A percentile compares a stretch with the other conserved stretches of the same genome.
Evolutionary conservation across 2,797 vertebrate genomes (phyloP).

Genomic region (Decapterus maruadsi): DNA sequence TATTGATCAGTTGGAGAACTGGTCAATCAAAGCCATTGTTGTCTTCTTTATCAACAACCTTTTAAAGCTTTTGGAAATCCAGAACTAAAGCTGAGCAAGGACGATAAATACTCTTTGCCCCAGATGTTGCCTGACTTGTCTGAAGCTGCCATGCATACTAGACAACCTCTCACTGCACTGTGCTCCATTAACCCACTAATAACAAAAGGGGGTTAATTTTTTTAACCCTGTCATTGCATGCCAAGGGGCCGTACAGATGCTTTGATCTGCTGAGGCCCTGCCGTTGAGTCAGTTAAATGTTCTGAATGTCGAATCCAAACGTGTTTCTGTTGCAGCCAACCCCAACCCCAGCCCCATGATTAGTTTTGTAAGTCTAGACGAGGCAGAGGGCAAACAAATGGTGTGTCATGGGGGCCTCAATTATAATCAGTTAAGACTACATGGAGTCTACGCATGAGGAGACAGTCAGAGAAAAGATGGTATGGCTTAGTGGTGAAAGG

Average conservation of each 20-base stretch:
- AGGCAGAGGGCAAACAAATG: slow-evolving; percentile 68
- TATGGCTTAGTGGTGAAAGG: slow-evolving; percentile 19
- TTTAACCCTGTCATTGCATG: slow-evolving; percentile 39
- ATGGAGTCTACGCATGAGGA: slow-evolving; percentile 42
- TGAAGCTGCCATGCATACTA: not conserved
- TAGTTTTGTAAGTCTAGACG: slow-evolving; percentile 53
- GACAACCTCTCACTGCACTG: slow-evolving; percentile 21
- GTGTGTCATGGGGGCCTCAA: slow-evolving; percentile 46
- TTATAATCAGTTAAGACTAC: slow-evolving; percentile 64
- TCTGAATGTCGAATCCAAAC: slow-evolving; percentile 46
- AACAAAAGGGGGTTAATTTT: slow-evolving; percentile 40
- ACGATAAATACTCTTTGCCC: not conserved
- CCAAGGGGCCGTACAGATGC: slow-evolving; percentile 22
- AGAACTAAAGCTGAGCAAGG: not conserved
- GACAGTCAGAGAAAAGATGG: slow-evolving; percentile 25
- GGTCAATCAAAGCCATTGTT: not conserved
- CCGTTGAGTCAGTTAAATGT: slow-evolving; percentile 43
- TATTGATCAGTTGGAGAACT: not conserved
- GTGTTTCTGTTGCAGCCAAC: not conserved
- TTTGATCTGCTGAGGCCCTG: slow-evolving; percentile 54
- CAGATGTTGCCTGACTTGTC: slow-evolving; percentile 31
- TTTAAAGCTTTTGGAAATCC: not conserved
- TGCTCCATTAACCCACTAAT: slow-evolving; percentile 62
- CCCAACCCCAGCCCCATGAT: slow-evolving; percentile 4
- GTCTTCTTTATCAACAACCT: not conserved